Base-by-base conservation (phyloP, 2,797 vertebrate genomes). In the Falco biarmicus region DNA sequence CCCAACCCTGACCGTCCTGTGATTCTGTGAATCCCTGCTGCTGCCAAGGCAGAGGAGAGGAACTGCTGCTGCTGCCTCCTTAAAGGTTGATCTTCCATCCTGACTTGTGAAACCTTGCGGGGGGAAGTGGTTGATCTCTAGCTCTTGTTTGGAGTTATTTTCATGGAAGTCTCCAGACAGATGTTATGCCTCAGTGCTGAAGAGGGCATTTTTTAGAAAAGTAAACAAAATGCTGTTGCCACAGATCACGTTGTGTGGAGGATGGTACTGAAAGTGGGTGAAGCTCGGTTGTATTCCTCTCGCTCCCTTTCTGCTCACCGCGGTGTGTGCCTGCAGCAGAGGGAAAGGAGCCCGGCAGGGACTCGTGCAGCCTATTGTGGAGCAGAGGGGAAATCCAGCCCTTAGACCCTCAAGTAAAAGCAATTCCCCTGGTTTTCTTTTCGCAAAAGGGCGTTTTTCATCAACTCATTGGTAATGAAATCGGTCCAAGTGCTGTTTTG, bases 81-180 rank as follows among this genome's bases (percentile, higher is more conserved):
- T 31, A 10, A 11, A 64, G 53, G 63, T 32, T 21, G 6, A 39
- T 79, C 61, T 73, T 83, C 74, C 70, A 31, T 15, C 69, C 51
- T 3, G 0, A 10, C 64, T 80, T 69, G 32, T 61, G 91, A 92
- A 95, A 91, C 66, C 37, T 53, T 54, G 6, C 43, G 28, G 34
- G 64, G 77, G 95, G 93, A 92, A 95, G 95, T 94, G 74, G 77
- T 73, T 0, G 0, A 15, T 53, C 74, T 90, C 61, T n/a, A 47
- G 69, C 57, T 84, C 25, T 6, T 53, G 18, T 76, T 90, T 17
- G n/a, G 84, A n/a, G 28, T 68, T 1, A 26, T 88, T 45, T 86
- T 61, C 74, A 54, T 90, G 77, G 69, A 90, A 79, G 37, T 76
- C 84, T 94, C 70, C 89, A 90, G 92, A 84, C 17, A 96, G 74